These are phyloP conservation scores for Myiozetetes cayanensis DNA, from an alignment of 2,113 vertebrate species.

Conservation along the genomic window DNA sequence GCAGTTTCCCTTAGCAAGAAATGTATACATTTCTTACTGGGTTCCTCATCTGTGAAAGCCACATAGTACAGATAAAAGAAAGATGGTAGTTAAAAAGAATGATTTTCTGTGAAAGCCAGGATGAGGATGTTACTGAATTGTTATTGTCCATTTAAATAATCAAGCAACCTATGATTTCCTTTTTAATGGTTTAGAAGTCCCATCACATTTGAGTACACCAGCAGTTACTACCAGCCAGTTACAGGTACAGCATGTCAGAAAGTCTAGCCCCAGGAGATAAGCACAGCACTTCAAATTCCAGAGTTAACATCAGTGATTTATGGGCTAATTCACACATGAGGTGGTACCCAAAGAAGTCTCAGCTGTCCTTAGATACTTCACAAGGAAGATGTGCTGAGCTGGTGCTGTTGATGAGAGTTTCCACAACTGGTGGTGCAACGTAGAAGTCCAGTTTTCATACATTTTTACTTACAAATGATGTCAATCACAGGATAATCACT, in stretches of 20 bases:
- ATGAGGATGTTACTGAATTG: background rate
- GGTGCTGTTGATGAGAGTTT: background rate
- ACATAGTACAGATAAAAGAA: background rate
- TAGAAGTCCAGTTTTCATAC: background rate
- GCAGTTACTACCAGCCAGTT: background rate
- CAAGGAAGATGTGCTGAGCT: background rate
- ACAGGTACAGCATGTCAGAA: background rate
- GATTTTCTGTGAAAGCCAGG: background rate
- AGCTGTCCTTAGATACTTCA: background rate
- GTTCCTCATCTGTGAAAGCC: background rate
- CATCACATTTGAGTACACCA: background rate
- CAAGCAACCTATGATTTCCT: background rate
- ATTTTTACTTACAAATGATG: background rate
- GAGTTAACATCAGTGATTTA: background rate
- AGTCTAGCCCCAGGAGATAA: background rate
- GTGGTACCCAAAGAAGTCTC: background rate
- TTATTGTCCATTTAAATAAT: background rate
- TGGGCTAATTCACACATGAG: background rate
- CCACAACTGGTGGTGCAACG: background rate
- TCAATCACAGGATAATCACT: background rate
- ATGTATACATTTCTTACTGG: accelerated
- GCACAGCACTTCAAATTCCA: background rate
- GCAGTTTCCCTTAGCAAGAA: background rate
- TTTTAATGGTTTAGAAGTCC: background rate
- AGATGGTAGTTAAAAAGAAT: background rate